Percentiles rank a stretch among this genome's conserved stretches.
phyloP scores from a whole-genome alignment of 2,113 vertebrate species.

The Eleginops maclovinus region DNA sequence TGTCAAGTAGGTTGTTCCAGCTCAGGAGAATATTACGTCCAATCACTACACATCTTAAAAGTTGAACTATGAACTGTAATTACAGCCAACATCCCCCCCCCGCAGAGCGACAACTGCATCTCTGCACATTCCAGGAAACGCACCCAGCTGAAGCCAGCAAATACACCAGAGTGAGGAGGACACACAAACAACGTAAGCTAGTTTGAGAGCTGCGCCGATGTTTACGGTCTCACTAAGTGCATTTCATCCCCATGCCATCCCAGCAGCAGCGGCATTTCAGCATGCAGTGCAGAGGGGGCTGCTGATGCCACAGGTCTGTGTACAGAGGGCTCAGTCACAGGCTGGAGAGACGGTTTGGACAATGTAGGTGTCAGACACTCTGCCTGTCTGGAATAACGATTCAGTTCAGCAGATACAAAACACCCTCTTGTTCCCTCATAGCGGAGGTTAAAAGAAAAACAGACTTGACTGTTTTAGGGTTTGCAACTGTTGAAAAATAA shows the following conservation, averaged over 20 bases:
- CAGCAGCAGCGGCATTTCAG: constrained; percentile 65
- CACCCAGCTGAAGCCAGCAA: constrained; percentile 70
- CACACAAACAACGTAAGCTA: constrained; percentile 68
- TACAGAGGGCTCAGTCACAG: constrained; percentile 74
- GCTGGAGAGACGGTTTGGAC: constrained; percentile 75
- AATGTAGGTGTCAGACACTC: constrained; percentile 77
- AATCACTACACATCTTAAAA: constrained; percentile 8
- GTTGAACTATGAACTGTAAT: constrained; percentile 70
- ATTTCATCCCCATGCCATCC: constrained; percentile 65
- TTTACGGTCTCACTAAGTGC: constrained; percentile 74
- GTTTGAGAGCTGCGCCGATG: constrained; percentile 60
- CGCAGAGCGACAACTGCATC: constrained; percentile 65
- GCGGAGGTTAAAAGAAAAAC: constrained; percentile 22
- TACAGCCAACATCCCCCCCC: constrained; percentile 57
- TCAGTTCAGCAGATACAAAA: constrained; percentile 55
- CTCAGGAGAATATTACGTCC: constrained; percentile 22
- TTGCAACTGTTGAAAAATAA: constrained; percentile 35
- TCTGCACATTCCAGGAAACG: constrained; percentile 75
- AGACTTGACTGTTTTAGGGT: constrained; percentile 39
- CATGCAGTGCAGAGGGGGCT: constrained; percentile 54
- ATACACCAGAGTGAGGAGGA: constrained; percentile 65
- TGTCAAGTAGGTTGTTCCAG: constrained; percentile 9
- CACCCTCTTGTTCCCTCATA: constrained; percentile 32
- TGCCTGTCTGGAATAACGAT: constrained; percentile 76
- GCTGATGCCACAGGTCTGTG: constrained; percentile 75